Evolutionary conservation across 2,797 vertebrate genomes (phyloP).

Genomic region (Remorina albescens): DNA sequence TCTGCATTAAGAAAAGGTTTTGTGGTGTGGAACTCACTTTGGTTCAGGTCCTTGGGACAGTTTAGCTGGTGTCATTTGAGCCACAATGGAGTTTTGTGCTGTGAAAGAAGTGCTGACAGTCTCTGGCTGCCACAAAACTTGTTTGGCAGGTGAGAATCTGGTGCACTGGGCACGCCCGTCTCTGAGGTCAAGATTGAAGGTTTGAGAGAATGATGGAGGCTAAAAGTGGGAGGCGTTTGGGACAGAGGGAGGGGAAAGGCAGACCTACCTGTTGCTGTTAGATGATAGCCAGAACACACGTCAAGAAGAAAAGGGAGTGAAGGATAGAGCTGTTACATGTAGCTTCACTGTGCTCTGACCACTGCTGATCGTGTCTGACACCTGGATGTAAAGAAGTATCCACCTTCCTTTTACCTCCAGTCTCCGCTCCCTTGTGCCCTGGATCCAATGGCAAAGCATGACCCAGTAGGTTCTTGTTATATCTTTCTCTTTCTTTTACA

Average conservation of each 20-base stretch:
- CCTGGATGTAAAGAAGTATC: constrained; percentile 46
- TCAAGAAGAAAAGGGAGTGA: constrained; percentile 19
- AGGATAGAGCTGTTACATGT: constrained; percentile 32
- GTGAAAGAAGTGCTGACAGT: constrained; percentile 25
- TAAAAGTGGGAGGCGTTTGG: constrained; percentile 48
- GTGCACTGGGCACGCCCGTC: constrained; percentile 47
- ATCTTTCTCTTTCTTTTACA: neutral
- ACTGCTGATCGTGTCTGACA: constrained; percentile 19
- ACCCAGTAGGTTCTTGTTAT: constrained; percentile 70
- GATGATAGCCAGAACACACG: constrained; percentile 37
- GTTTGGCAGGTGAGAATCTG: constrained; percentile 70
- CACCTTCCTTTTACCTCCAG: constrained; percentile 49
- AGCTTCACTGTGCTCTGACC: constrained; percentile 39
- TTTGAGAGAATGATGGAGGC: constrained; percentile 29
- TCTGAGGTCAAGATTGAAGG: constrained; percentile 53
- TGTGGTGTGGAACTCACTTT: constrained; percentile 10
- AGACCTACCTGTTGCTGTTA: constrained; percentile 40
- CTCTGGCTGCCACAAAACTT: constrained; percentile 57
- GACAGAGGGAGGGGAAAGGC: neutral
- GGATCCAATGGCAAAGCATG: constrained; percentile 75
- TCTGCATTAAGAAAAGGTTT: neutral
- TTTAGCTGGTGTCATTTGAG: constrained; percentile 54
- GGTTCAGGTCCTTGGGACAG: constrained; percentile 15
- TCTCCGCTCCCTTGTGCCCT: constrained; percentile 31
- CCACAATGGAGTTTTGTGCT: constrained; percentile 6